Conservation (phyloP, 2,888 invertebrate species). For the Pachycephus smyrnensis region DNA sequence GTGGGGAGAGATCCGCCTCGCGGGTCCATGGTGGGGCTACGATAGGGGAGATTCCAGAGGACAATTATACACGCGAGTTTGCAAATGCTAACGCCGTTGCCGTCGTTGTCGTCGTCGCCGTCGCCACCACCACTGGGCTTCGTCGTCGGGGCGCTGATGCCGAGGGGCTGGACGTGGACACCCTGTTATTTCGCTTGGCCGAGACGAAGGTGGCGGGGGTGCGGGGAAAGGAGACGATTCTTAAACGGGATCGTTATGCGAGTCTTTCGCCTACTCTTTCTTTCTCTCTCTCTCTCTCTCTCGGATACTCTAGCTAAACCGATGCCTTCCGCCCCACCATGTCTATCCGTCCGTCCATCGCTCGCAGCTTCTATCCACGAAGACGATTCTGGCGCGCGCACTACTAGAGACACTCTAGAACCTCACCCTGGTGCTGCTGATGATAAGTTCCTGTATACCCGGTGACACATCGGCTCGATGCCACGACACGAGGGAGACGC, state of each 20-base stretch:
- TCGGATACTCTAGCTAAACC: neutral
- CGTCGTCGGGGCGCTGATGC: slow-evolving; percentile 20
- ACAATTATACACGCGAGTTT: slow-evolving; percentile 24
- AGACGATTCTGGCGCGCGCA: neutral
- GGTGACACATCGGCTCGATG: too few relatives aligned
- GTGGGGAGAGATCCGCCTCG: slow-evolving; percentile 22
- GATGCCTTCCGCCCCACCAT: slow-evolving; percentile 1
- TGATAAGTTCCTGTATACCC: neutral
- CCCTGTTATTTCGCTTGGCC: slow-evolving; percentile 50
- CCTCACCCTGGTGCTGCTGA: neutral
- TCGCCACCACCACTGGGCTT: too few relatives aligned
- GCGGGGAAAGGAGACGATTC: slow-evolving; percentile 43
- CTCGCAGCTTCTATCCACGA: neutral
- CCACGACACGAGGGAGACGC: neutral
- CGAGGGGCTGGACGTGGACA: slow-evolving; percentile 25
- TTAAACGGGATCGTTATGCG: slow-evolving; percentile 65
- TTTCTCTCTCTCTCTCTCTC: slow-evolving; percentile 11
- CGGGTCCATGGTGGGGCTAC: slow-evolving; percentile 50
- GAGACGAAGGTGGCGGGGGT: slow-evolving; percentile 68
- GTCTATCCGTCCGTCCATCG: slow-evolving; percentile 10
- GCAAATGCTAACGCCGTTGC: slow-evolving; percentile 52
- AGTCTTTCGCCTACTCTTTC: slow-evolving; percentile 50
- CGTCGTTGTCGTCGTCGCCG: too few relatives aligned
- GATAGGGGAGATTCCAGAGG: slow-evolving; percentile 55
- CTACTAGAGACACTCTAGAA: neutral